phyloP scores from a whole-genome alignment of 1,140 invertebrate genomes.

The Leptinotarsa lineolata region DNA sequence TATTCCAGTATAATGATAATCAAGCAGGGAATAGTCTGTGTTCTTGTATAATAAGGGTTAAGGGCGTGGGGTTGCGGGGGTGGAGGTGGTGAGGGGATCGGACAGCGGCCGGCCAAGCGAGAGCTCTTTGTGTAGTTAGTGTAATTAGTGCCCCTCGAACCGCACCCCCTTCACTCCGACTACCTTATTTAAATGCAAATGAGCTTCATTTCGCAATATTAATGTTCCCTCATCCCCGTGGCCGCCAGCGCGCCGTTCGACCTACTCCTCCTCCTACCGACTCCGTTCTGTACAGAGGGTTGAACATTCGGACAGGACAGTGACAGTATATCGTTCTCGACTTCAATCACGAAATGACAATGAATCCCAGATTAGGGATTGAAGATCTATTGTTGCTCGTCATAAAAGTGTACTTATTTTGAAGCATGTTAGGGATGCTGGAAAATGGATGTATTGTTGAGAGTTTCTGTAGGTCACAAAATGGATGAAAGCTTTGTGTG shows the following conservation, averaged over 20 bases:
- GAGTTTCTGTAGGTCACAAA: neutral
- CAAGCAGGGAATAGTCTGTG: constrained; percentile 30
- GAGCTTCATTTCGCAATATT: constrained; percentile 86
- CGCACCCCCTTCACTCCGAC: constrained; percentile 57
- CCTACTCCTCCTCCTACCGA: constrained; percentile 40
- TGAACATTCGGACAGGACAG: constrained; percentile 11
- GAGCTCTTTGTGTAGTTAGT: constrained; percentile 58
- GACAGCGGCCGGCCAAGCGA: constrained; percentile 54
- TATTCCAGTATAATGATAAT: constrained; percentile 32
- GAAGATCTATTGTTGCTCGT: neutral
- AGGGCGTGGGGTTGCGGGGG: constrained; percentile 27
- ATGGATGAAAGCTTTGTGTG: too few species aligned
- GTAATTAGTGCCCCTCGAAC: constrained; percentile 55
- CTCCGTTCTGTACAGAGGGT: constrained; percentile 10
- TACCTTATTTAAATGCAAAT: constrained; percentile 87
- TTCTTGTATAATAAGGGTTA: constrained; percentile 31
- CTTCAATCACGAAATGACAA: constrained; percentile 28
- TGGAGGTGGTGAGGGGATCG: constrained; percentile 39
- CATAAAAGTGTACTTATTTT: neutral
- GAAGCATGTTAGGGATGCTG: neutral
- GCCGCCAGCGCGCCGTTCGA: constrained; percentile 31
- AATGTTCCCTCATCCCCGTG: constrained; percentile 70
- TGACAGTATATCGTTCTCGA: constrained; percentile 7
- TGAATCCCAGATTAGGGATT: neutral
- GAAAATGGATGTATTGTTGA: neutral